Conservation (phyloP, 2,113 vertebrate genomes). For the Zeus faber region DNA sequence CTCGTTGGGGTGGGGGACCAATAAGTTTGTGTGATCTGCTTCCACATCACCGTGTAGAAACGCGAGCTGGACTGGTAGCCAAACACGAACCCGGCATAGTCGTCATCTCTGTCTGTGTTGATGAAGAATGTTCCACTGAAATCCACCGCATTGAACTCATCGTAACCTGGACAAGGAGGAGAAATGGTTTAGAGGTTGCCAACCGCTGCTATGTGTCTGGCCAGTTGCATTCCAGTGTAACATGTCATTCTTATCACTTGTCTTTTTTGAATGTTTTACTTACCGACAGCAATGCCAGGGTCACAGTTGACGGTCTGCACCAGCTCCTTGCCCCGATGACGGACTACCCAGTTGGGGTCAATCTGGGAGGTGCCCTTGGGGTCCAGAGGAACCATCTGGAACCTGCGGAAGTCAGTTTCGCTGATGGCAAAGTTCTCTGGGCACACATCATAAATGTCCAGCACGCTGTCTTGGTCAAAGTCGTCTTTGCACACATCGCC, state of each 20-base stretch:
- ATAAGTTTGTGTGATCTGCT: slow-evolving; percentile 97
- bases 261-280: slow-evolving; percentile 36
- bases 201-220: background rate
- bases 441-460: slow-evolving; percentile 93
- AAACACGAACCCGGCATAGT: slow-evolving; percentile 97
- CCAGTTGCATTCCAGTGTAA: background rate
- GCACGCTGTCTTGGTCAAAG: slow-evolving; percentile 92
- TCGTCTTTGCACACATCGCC: slow-evolving; percentile 95
- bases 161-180: slow-evolving; percentile 78
- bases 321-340: slow-evolving; percentile 96
- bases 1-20: slow-evolving; percentile 91
- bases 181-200: slow-evolving; percentile 10
- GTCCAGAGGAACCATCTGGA: slow-evolving; percentile 98
- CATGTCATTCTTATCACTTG: background rate
- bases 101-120: slow-evolving; percentile 96
- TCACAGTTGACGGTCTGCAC: slow-evolving; percentile 99
- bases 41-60: slow-evolving; percentile 99
- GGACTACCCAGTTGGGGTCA: slow-evolving; percentile 98
- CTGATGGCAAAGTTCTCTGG: slow-evolving; percentile 96
- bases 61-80: slow-evolving; percentile 97
- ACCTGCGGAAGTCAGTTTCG: slow-evolving; percentile 95
- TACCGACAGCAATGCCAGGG: slow-evolving; percentile 96
- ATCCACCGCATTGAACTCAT: slow-evolving; percentile 96
- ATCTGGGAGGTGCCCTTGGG: slow-evolving; percentile 97
- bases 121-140: slow-evolving; percentile 99